phyloP scores from a whole-genome alignment of 2,797 vertebrate species.

The Agapornis canus region DNA sequence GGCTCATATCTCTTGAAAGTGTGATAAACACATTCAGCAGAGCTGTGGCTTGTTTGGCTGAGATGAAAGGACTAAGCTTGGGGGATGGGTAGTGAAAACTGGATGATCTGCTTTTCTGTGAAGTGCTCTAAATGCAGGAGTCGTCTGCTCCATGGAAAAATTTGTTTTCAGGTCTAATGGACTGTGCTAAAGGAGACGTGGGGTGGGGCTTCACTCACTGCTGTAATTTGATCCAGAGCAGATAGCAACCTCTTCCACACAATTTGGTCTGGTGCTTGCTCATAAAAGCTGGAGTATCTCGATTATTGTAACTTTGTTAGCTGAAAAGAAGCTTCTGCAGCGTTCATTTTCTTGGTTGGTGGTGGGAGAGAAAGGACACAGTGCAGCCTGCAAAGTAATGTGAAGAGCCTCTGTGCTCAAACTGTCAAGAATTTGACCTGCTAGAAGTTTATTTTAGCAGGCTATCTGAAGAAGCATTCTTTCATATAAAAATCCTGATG shows the following conservation, averaged over 20 bases:
- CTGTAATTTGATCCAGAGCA: conserved; percentile 96
- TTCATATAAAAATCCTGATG: conserved; percentile 51
- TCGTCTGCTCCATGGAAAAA: conserved; percentile 88
- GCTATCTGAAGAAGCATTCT: conserved; percentile 57
- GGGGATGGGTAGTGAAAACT: conserved; percentile 79
- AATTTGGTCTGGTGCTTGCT: conserved; percentile 80
- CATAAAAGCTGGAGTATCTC: conserved; percentile 78
- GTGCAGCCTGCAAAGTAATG: conserved; percentile 39
- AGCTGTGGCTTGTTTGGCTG: conserved; percentile 86
- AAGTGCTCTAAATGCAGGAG: conserved; percentile 85
- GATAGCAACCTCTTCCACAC: conserved; percentile 89
- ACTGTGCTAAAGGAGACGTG: conserved; percentile 87
- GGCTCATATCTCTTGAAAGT: conserved; percentile 89
- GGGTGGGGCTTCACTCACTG: conserved; percentile 89
- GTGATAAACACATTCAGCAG: conserved; percentile 89
- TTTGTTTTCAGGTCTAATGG: conserved; percentile 89
- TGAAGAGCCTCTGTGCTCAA: conserved; percentile 49
- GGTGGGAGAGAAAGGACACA: conserved; percentile 37
- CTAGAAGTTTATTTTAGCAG: conserved; percentile 73
- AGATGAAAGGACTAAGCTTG: conserved; percentile 83
- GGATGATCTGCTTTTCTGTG: conserved; percentile 81
- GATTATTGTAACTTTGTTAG: conserved; percentile 77
- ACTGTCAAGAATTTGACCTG: conserved; percentile 57
- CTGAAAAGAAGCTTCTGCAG: conserved; percentile 74
- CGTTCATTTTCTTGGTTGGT: conserved; percentile 67